phyloP scores from a whole-genome alignment of 2,888 invertebrate species.

The Mylabris sibirica region DNA sequence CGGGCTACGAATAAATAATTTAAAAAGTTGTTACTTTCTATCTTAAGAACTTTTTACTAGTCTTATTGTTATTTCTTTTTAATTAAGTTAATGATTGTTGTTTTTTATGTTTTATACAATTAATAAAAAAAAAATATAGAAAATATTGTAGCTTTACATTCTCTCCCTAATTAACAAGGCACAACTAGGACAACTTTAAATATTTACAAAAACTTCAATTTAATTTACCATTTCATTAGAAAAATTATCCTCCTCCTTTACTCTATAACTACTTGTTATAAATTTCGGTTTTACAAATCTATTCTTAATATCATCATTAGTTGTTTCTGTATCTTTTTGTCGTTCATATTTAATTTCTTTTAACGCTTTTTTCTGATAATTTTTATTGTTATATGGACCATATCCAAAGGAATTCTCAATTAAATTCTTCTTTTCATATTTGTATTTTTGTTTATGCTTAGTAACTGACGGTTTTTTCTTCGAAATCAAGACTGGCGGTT shows the following conservation, averaged over 20 bases:
- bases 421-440: not conserved
- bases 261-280: not conserved
- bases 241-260: not conserved
- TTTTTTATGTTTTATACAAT: slow-evolving; percentile 23
- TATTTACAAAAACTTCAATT: no score
- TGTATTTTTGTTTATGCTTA: not conserved
- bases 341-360: not conserved
- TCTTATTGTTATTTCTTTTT: slow-evolving; percentile 28
- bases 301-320: not conserved
- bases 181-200: not conserved
- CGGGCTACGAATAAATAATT: slow-evolving; percentile 46
- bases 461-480: slow-evolving; percentile 4
- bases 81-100: slow-evolving; percentile 26
- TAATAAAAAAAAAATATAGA: slow-evolving; percentile 9
- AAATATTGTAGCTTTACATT: not conserved
- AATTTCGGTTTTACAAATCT: not conserved
- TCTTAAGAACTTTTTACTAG: slow-evolving; percentile 35
- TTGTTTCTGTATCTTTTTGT: not conserved
- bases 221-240: not conserved
- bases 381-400: not conserved
- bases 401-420: not conserved
- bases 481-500: slow-evolving; percentile 15
- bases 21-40: slow-evolving; percentile 8
- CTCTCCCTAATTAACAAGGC: not conserved
- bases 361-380: not conserved